Evolutionary conservation across 1,140 invertebrate species (phyloP).

Genomic region (Eurosta solidaginis): DNA sequence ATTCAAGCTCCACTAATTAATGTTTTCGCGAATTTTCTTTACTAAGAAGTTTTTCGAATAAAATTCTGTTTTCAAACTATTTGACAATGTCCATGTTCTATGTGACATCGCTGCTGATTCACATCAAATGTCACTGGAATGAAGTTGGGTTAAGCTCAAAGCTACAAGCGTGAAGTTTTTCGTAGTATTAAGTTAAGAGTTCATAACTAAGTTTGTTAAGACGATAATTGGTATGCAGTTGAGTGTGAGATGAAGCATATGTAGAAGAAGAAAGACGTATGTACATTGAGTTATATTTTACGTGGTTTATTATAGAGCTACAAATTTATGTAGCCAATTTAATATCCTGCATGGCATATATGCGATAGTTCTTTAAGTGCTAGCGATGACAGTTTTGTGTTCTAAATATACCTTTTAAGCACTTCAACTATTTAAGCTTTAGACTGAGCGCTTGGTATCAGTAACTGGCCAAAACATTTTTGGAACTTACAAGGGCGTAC

Average conservation of each 20-base stretch:
- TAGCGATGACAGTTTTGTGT: background rate
- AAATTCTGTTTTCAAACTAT: background rate
- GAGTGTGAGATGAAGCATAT: background rate
- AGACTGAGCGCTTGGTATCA: too few relatives aligned
- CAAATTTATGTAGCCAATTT: too few relatives aligned
- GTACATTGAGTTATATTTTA: too few relatives aligned
- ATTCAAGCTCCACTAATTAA: too few relatives aligned
- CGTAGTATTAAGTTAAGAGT: background rate
- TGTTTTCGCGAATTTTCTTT: too few relatives aligned
- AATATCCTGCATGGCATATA: background rate
- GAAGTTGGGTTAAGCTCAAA: constrained; percentile 3
- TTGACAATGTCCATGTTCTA: background rate
- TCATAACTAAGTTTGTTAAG: background rate
- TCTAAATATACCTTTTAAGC: too few relatives aligned
- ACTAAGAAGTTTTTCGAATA: background rate
- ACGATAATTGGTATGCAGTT: background rate
- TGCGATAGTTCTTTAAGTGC: background rate
- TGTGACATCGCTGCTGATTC: background rate
- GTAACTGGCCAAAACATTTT: too few relatives aligned
- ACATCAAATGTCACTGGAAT: constrained; percentile 1
- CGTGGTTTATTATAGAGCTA: too few relatives aligned
- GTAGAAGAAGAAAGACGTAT: background rate
- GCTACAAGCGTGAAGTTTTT: background rate
- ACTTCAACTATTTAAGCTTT: too few relatives aligned
- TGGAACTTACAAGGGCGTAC: too few relatives aligned